Evolutionary conservation across 2,888 invertebrate species (phyloP), one percentile per base, ranked within the genome.

Genomic region (Melinaea marsaeus): DNA sequence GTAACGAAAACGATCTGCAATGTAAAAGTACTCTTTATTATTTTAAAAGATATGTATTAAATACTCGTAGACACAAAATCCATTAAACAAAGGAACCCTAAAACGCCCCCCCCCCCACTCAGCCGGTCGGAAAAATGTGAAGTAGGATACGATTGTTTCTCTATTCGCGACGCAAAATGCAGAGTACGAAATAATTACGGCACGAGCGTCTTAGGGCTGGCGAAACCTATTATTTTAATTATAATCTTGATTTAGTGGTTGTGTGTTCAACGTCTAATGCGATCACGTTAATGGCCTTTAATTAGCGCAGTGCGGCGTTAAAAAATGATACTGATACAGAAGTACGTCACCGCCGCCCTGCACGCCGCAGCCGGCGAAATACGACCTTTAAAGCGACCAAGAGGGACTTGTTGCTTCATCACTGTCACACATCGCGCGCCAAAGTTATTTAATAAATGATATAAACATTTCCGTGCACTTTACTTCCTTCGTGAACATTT

Each of bases 161-260:
- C 77, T 81, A 79, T 75, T 75, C 80, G 73, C 75, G 78, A 82
- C 76, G 80, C 79, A 78, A 81, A 82, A 85, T 80, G 81, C 81
- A 81, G 83, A 84, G 85, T 84, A 88, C 86, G 86, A 87, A 89
- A 89, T 88, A 89, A 89, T 89, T 88, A 89, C 84, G 81, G 79
- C 79, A 76, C 80, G 79, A 82, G 81, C 69, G 68, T 70, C 66
- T 51, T 51, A 51, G 32, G 32, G 51, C 32, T 51, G 51, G 9
- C 51, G 22, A 32, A 32, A 32, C 7, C 7, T 51, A 51, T 32
- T 51, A 32, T 32, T 42, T 42, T 42, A 42, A 42, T 42, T 42
- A 5, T 9, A 9, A 42, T 9, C 9, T 42, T 42, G 11, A 42
- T 42, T 42, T 42, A 42, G 7, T 42, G 9, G 7, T 42, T 9